Conservation (phyloP, 2,797 vertebrate genomes). For the Thripadectes ignobilis region DNA sequence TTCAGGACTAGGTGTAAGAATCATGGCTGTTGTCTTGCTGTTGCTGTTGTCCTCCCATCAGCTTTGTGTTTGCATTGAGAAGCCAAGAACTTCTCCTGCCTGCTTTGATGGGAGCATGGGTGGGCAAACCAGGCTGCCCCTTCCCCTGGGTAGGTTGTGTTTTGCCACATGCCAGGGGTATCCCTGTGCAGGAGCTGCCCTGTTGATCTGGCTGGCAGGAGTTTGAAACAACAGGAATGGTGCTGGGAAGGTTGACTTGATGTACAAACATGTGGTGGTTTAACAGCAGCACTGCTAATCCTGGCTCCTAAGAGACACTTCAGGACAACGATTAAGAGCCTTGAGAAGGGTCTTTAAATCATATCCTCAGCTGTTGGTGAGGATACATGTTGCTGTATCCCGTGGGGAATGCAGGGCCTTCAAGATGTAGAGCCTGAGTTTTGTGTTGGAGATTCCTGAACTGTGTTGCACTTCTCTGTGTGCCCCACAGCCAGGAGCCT, state of each 20-base stretch:
- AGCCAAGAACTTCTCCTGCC: not conserved
- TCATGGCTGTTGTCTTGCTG: not conserved
- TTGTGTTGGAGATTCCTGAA: not conserved
- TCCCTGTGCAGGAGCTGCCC: not conserved
- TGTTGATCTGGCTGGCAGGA: not conserved
- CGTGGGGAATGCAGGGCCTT: fast-evolving
- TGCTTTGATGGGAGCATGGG: not conserved
- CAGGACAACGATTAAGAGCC: not conserved
- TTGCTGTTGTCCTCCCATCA: not conserved
- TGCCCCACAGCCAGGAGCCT: not conserved
- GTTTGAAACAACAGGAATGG: not conserved
- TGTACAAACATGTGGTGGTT: not conserved
- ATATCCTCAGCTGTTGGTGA: not conserved
- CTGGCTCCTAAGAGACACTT: not conserved
- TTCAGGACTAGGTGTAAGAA: not conserved
- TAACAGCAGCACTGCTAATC: not conserved
- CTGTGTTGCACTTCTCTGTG: not conserved
- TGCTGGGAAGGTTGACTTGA: not conserved
- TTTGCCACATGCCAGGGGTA: not conserved
- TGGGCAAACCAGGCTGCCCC: not conserved
- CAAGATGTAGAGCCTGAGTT: not conserved
- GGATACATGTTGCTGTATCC: not conserved
- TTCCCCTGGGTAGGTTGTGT: not conserved
- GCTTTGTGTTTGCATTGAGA: not conserved
- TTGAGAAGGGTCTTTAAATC: not conserved